Evolutionary conservation across 1,140 invertebrate genomes (phyloP), one percentile per base, ranked within the genome.

Genomic region (Nasonia longicornis): DNA sequence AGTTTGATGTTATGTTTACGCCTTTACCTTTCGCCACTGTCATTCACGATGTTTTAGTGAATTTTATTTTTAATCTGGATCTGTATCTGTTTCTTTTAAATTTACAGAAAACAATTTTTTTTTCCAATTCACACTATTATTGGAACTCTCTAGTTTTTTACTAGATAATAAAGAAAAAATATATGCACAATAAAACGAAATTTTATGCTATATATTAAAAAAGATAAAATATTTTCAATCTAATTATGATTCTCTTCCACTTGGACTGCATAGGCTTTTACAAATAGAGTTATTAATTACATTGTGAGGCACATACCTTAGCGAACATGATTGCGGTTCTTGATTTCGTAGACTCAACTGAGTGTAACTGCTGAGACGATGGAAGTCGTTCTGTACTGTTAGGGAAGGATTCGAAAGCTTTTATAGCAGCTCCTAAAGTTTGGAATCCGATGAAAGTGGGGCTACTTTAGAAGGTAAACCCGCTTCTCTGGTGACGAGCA

Each of bases 401-500:
- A 22, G 48, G 48, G 42, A 8, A 29, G 16, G 58, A 85, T 77
- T 80, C 84, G 82, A 84, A 84, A 83, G 84, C 83, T 86, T 86
- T 85, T 85, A 86, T 84, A 86, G 84, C 69, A 20, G 35, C 29
- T 38, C 10, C 10, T 31, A n/a, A 29, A 67, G 66, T 67, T 31
- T 67, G 66, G 29, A 42, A 12, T 29, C 14, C 35, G 35, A 42
- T 16, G 69, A 71, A 71, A 71, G 69, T 71, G 69, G 35, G 69
- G 31, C 16, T n/a, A n/a, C 16, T n/a, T 58, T 20, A 20, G 16
- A 58, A 58, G n/a, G 52, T 58, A 16, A 58, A 58, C 20, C 52
- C 52, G 20, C 52, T 58, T 7, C 20, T 58, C 16, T n/a, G 6
- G 4, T 10, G 16, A 58, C 6, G 52, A 20, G 20, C 52, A 6